These are phyloP conservation scores for Azemiops feae DNA, from an alignment of 2,113 vertebrate genomes.

Conservation along the genomic window DNA sequence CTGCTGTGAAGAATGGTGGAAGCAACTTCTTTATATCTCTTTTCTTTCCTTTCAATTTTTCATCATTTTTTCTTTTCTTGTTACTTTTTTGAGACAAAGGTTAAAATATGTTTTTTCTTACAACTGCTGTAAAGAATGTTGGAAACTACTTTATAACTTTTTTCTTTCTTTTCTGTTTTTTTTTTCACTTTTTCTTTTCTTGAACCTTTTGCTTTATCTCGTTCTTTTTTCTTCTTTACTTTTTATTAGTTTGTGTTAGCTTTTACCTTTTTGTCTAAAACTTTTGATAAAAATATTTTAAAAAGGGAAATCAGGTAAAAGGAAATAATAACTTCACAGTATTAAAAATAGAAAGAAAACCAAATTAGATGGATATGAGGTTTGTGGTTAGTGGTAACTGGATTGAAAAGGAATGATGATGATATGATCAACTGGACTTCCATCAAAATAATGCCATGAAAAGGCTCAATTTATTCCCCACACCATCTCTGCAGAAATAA, in stretches of 20 bases:
- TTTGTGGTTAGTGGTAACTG: not conserved
- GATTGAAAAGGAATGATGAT: conserved; percentile 8
- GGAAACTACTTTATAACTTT: not conserved
- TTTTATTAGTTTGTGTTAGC: no score
- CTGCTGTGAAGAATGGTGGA: no score
- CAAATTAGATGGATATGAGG: not conserved
- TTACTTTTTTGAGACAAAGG: no score
- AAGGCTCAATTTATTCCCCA: not conserved
- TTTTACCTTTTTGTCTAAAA: no score
- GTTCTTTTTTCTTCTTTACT: no score
- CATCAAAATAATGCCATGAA: not conserved
- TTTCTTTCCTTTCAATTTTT: not conserved
- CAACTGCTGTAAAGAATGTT: no score
- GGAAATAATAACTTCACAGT: not conserved
- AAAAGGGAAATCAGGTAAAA: not conserved
- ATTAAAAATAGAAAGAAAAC: not conserved
- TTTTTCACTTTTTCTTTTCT: no score
- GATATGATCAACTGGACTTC: conserved; percentile 50
- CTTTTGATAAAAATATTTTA: no score
- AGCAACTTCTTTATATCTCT: no score
- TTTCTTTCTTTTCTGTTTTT: not conserved
- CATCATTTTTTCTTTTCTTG: no score
- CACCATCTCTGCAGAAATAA: not conserved
- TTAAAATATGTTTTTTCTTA: not conserved
- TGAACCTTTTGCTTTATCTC: no score